These are phyloP conservation scores for Morpho achilles DNA, from an alignment of 2,888 invertebrate genomes.

Conservation along the genomic window DNA sequence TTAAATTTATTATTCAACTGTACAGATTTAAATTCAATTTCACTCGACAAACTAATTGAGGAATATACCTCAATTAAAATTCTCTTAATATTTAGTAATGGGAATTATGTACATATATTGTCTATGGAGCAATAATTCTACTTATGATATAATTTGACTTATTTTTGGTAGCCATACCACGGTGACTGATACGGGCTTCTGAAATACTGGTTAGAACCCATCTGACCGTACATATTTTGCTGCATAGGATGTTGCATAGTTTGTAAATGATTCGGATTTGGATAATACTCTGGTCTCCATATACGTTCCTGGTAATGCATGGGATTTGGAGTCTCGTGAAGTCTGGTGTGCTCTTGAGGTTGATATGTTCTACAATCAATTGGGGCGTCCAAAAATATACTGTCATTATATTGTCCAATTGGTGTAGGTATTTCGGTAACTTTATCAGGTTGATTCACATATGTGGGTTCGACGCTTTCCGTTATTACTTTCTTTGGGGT, in stretches of 20 bases:
- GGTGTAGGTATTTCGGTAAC: constrained; percentile 45
- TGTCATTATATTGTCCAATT: constrained; percentile 64
- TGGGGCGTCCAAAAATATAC: constrained; percentile 54
- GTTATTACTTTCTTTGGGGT: constrained; percentile 32
- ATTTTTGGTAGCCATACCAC: constrained; percentile 59
- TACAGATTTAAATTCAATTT: background rate
- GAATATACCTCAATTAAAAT: background rate
- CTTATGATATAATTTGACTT: constrained; percentile 27
- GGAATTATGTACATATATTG: constrained; percentile 19
- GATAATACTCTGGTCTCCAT: constrained; percentile 47
- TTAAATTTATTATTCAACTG: constrained; percentile 10
- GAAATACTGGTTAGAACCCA: constrained; percentile 48
- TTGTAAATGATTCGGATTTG: constrained; percentile 33
- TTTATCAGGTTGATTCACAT: constrained; percentile 20
- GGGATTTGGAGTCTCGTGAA: constrained; percentile 21
- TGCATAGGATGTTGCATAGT: constrained; percentile 28
- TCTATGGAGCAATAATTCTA: constrained; percentile 20
- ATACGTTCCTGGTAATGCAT: constrained; percentile 28
- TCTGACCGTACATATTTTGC: constrained; percentile 31
- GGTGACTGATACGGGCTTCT: constrained; percentile 62
- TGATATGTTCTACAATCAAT: constrained; percentile 50
- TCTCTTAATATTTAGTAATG: constrained; percentile 20
- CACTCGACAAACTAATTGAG: background rate
- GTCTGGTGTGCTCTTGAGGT: constrained; percentile 22
- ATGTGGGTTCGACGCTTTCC: constrained; percentile 30